Percentiles rank a stretch among this genome's conserved stretches.
Conservation (phyloP, 2,888 invertebrate species). For the Idaea dimidiata region DNA sequence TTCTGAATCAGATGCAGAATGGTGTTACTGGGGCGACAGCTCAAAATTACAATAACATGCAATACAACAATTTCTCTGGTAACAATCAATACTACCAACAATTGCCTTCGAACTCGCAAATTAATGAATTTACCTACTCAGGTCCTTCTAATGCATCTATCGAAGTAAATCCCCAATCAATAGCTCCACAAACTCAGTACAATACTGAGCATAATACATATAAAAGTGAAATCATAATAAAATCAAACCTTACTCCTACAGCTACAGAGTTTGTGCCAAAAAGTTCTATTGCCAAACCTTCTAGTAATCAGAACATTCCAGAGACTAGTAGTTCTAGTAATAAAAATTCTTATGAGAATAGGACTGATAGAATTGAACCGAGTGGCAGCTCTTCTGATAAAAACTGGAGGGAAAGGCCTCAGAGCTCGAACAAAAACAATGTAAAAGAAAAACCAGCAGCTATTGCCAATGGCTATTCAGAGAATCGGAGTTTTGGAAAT, state of each 20-base stretch:
- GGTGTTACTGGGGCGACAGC: conserved; percentile 40
- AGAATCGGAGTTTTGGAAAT: conserved; percentile 37
- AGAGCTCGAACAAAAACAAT: conserved; percentile 40
- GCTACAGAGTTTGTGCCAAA: conserved; percentile 82
- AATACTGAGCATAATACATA: conserved; percentile 38
- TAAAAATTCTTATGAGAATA: conserved; percentile 33
- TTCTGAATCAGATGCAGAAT: conserved; percentile 65
- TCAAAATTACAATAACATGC: conserved; percentile 49
- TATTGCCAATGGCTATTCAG: conserved; percentile 34
- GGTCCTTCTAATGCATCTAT: conserved; percentile 41
- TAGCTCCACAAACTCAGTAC: conserved; percentile 13
- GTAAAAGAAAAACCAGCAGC: conserved; percentile 30
- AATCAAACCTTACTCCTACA: conserved; percentile 78
- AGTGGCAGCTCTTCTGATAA: conserved; percentile 49
- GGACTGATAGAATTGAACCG: conserved; percentile 35
- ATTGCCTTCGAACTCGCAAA: conserved; percentile 52
- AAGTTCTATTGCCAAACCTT: conserved; percentile 39
- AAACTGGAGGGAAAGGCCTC: conserved; percentile 67
- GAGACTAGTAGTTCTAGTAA: conserved; percentile 41
- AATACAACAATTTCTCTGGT: conserved; percentile 55
- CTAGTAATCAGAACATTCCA: conserved; percentile 45
- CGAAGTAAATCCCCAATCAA: conserved; percentile 44
- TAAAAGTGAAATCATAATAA: conserved; percentile 57
- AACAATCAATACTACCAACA: conserved; percentile 60
- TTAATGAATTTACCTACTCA: conserved; percentile 39